These are phyloP conservation scores for Cydia amplana DNA, from an alignment of 1,140 invertebrate species.

Conservation along the genomic window DNA sequence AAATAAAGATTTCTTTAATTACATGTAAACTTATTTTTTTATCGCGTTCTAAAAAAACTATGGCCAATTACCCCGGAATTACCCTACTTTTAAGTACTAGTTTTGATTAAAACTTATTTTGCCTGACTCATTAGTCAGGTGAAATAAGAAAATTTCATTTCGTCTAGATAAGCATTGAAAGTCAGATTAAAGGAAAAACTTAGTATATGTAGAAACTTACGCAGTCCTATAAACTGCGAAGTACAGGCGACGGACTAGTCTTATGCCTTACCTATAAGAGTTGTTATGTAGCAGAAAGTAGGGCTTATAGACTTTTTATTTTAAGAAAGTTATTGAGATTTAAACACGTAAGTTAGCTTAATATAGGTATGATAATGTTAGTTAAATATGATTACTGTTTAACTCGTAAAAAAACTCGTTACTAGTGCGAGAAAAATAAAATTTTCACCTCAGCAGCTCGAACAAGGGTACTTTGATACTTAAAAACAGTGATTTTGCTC, in stretches of 20 bases:
- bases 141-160: background rate
- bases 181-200: constrained; percentile 24
- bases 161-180: background rate
- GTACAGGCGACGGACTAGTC: constrained; percentile 4
- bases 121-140: background rate
- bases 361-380: background rate
- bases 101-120: too few species aligned
- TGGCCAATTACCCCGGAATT: too few species aligned
- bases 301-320: background rate
- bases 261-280: background rate
- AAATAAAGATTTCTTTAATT: too few species aligned
- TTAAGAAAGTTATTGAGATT: background rate
- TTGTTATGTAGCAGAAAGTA: constrained; percentile 19
- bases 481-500: too few species aligned
- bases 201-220: constrained; percentile 8
- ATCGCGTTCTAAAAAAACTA: too few species aligned
- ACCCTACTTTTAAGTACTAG: too few species aligned
- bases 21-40: too few species aligned
- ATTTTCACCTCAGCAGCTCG: too few species aligned
- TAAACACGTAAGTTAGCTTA: background rate
- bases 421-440: too few species aligned
- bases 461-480: too few species aligned
- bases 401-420: too few species aligned
- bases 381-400: too few species aligned
- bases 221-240: constrained; percentile 8